Conservation (phyloP, 2,113 vertebrate species). For the Ctenomys sociabilis region DNA sequence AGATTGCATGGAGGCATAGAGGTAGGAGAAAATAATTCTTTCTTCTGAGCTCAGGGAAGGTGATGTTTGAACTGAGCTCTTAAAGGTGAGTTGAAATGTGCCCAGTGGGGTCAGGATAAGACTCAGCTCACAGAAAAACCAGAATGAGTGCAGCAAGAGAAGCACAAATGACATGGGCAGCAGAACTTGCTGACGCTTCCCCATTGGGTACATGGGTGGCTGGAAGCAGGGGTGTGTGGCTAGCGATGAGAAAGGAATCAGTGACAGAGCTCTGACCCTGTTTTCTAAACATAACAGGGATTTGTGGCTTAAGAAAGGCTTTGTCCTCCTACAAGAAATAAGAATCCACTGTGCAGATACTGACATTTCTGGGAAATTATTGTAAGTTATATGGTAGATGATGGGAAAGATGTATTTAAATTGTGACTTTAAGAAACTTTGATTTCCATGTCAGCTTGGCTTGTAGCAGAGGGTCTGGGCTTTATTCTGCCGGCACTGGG, state of each 20-base stretch:
- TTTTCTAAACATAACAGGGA: constrained; percentile 8
- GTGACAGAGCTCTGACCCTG: background rate
- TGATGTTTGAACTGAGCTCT: background rate
- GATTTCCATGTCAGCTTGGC: background rate
- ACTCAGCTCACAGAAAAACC: background rate
- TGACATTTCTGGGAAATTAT: constrained; percentile 22
- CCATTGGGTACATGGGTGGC: no score
- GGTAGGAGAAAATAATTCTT: background rate
- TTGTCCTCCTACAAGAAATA: background rate
- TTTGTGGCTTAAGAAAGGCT: background rate
- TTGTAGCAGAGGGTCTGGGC: background rate
- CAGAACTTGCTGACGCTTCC: background rate
- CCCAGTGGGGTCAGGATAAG: background rate
- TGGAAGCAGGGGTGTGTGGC: background rate
- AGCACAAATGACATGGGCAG: background rate
- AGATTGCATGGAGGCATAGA: background rate
- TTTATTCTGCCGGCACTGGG: background rate
- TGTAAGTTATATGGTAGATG: background rate
- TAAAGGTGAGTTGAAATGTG: background rate
- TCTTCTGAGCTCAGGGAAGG: background rate
- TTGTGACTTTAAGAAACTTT: background rate
- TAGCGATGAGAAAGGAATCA: background rate
- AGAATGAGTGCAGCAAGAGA: background rate
- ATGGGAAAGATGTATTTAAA: background rate
- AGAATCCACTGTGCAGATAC: background rate